A percentile compares a stretch with the other conserved stretches of the same genome.
Conservation (phyloP, 1,140 invertebrate genomes). For the Eriosoma lanigerum region DNA sequence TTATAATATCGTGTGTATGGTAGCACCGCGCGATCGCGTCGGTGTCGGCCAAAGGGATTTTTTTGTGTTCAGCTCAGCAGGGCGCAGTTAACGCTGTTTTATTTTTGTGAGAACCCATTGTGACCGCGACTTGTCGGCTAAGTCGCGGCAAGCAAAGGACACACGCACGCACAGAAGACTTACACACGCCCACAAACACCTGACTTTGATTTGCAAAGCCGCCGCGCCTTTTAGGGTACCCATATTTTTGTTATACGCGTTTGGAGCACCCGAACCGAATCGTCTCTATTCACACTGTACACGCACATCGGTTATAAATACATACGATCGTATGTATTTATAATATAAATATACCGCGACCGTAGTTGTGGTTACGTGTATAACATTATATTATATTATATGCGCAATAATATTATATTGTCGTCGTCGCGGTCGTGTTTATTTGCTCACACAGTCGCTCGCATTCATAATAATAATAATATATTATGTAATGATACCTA, state of each 20-base stretch:
- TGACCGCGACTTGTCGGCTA: not conserved
- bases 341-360: not conserved
- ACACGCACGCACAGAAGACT: not conserved
- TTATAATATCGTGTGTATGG: not conserved
- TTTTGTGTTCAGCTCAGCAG: constrained; percentile 39
- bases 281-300: not conserved
- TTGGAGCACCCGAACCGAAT: not conserved
- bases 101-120: not conserved
- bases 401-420: not conserved
- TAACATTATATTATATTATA: not conserved
- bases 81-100: not conserved
- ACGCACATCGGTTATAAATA: not conserved
- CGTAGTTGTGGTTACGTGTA: not conserved
- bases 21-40: constrained; percentile 11
- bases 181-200: not conserved
- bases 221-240: not conserved
- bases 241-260: not conserved
- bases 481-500: too few relatives aligned
- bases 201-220: constrained; percentile 29
- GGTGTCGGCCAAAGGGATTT: constrained; percentile 44
- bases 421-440: not conserved
- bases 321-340: not conserved
- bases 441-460: not conserved
- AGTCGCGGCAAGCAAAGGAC: not conserved
- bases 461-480: too few relatives aligned